Evolutionary conservation across 2,113 vertebrate genomes (phyloP).

Genomic region (Pygoscelis antarcticus): DNA sequence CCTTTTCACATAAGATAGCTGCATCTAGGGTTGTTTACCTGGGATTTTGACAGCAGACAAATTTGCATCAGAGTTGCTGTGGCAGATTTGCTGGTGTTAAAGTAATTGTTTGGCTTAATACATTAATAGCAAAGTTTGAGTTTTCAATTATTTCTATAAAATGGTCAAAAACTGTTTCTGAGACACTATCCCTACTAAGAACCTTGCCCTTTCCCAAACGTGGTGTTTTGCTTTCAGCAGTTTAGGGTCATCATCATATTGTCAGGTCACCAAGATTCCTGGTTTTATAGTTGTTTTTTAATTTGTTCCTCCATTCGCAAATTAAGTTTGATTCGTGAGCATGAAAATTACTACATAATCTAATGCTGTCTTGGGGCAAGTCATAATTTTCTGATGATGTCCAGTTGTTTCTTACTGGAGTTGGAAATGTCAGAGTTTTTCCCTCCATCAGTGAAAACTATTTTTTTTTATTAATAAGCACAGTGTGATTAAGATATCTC

Average conservation of each 20-base stretch:
- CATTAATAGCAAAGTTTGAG: not conserved
- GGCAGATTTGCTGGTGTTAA: not conserved
- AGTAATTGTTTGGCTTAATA: not conserved
- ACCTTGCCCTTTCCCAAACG: not conserved
- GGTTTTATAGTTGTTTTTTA: not conserved
- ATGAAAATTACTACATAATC: not conserved
- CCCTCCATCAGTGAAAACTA: not conserved
- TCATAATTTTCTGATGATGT: not conserved
- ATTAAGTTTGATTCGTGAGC: not conserved
- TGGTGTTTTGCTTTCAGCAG: not conserved
- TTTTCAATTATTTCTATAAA: not conserved
- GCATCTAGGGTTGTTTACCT: not conserved
- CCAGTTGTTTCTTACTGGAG: not conserved
- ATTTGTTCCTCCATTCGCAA: not conserved
- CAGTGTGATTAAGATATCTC: not conserved
- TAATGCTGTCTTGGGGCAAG: not conserved
- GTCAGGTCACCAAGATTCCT: not conserved
- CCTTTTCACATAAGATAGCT: not conserved
- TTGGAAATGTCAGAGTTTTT: not conserved
- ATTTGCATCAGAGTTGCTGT: not conserved
- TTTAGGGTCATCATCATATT: not conserved
- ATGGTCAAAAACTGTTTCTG: not conserved
- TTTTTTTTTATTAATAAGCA: not conserved
- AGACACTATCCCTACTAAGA: not conserved
- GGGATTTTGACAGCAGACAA: not conserved